A percentile compares a stretch with the other conserved stretches of the same genome.
Conservation (phyloP, 2,113 vertebrate species). For the Rhinopithecus roxellana region DNA sequence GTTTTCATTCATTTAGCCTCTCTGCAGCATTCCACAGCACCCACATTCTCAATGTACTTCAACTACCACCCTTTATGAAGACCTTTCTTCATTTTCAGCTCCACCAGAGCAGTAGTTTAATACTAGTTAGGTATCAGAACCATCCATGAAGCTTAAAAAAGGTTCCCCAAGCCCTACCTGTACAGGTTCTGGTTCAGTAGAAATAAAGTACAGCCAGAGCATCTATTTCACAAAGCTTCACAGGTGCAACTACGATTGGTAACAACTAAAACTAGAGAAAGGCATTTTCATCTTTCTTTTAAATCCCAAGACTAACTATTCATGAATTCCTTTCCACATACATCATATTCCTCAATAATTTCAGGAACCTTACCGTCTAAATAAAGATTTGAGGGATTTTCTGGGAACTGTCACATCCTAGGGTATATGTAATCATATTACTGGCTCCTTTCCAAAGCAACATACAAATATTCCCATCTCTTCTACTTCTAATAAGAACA, state of each 20-base stretch:
- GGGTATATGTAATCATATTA: background rate
- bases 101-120: background rate
- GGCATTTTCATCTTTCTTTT: conserved; percentile 32
- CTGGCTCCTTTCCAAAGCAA: background rate
- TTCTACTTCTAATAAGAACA: background rate
- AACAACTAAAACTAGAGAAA: background rate
- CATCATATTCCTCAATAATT: background rate
- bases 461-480: background rate
- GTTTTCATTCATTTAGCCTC: background rate
- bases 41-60: background rate
- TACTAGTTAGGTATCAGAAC: background rate
- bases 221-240: background rate
- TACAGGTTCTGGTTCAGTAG: background rate
- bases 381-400: background rate
- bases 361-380: conserved; percentile 11
- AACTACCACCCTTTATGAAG: conserved; percentile 1
- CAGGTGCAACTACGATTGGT: background rate
- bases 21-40: background rate
- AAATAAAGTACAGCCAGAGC: background rate
- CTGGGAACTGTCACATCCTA: background rate
- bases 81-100: conserved; percentile 6
- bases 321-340: background rate
- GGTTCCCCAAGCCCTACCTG: background rate
- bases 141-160: background rate
- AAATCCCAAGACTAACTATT: background rate